Evolutionary conservation across 2,113 vertebrate species (phyloP), one percentile per base, ranked within the genome.

Genomic region (Acanthochromis polyacanthus): DNA sequence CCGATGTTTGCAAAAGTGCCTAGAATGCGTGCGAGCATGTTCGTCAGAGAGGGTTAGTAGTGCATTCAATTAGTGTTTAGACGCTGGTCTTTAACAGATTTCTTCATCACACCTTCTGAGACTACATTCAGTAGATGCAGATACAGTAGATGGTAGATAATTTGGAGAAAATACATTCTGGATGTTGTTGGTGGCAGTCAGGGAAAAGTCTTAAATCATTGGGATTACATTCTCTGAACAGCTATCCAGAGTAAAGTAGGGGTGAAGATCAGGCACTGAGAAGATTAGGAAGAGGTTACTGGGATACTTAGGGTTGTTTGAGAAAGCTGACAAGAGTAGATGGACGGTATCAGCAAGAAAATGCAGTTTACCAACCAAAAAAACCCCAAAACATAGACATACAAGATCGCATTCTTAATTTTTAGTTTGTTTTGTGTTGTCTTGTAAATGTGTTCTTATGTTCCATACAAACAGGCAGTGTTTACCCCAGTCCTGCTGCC

Each of bases 161-260:
- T 64, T 63, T 16, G 4, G 16, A 70, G 55, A 50, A 63, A 58
- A 73, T 79, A 87, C 75, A 81, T 81, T 88, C 75, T 78, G 58
- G 17, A 12, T 52, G 62, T 51, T 77, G 64, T 20, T 22, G 68
- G 15, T 56, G 22, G 12, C 5, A 8, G 17, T 36, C 5, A 1
- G 20, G 22, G 25, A n/a, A 16, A 61, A 7, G 17, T 50, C 16
- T 69, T 5, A n/a, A 75, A 75, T 23, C 46, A 40, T 38, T 19
- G 74, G 3, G 51, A 23, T 38, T 22, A 57, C 80, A 64, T 61
- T 82, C 68, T 71, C 22, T 25, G 51, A 48, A 19, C 23, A 48
- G 55, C 10, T 25, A 5, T 45, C 32, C 32, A 59, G 46, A 71
- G 55, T 11, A 15, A 67, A 43, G 50, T 3, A 12, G 38, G 4